Evolutionary conservation across 2,888 invertebrate genomes (phyloP).

Genomic region (Perizoma flavofasciatum): DNA sequence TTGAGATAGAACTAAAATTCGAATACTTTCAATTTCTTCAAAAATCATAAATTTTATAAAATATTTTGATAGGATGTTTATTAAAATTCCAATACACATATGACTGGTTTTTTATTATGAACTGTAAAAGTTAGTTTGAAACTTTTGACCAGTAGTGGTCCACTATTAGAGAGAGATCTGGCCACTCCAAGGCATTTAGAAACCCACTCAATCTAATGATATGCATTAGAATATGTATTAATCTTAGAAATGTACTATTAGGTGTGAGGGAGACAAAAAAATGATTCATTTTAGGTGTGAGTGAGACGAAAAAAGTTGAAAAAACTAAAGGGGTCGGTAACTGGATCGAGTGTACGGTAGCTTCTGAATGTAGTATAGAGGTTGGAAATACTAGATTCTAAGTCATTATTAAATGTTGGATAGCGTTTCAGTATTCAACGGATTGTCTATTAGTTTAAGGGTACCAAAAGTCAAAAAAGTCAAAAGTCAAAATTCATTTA

Average conservation of each 20-base stretch:
- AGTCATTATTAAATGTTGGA: too few relatives aligned
- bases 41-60: too few relatives aligned
- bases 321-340: conserved; percentile 73
- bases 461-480: too few relatives aligned
- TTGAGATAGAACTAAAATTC: too few relatives aligned
- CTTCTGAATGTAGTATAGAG: conserved; percentile 44
- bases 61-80: too few relatives aligned
- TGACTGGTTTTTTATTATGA: too few relatives aligned
- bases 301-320: conserved; percentile 50
- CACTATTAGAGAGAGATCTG: conserved; percentile 22
- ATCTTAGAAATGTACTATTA: conserved; percentile 73
- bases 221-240: conserved; percentile 75
- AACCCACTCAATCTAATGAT: conserved; percentile 76
- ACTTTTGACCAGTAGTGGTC: neutral
- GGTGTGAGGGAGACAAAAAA: conserved; percentile 51
- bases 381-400: conserved; percentile 36
- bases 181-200: conserved; percentile 36
- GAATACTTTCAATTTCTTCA: too few relatives aligned
- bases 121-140: neutral
- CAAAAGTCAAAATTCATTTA: too few relatives aligned
- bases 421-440: too few relatives aligned
- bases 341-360: conserved; percentile 72
- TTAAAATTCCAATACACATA: too few relatives aligned
- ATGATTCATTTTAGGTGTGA: conserved; percentile 5
- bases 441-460: too few relatives aligned